phyloP scores from a whole-genome alignment of 2,888 invertebrate genomes.

The Drosophila lacicola region DNA sequence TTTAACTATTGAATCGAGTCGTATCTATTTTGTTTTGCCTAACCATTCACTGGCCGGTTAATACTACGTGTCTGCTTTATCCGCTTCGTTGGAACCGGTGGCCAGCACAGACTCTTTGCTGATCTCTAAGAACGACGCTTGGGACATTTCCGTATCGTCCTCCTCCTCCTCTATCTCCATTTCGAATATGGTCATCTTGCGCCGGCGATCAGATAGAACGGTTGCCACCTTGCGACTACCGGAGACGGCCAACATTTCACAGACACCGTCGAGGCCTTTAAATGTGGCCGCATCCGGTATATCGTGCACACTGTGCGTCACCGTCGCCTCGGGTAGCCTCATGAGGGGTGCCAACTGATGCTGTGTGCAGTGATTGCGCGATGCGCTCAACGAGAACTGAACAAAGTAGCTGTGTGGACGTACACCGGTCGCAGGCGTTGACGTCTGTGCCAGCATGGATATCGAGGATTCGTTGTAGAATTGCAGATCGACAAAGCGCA shows the following conservation, averaged over 20 bases:
- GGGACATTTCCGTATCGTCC: slow-evolving; percentile 89
- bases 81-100: slow-evolving; percentile 27
- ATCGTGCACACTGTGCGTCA: slow-evolving; percentile 86
- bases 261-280: slow-evolving; percentile 88
- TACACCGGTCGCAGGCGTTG: slow-evolving; percentile 84
- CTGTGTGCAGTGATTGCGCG: slow-evolving; percentile 85
- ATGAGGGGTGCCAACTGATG: slow-evolving; percentile 72
- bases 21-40: background rate
- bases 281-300: slow-evolving; percentile 86
- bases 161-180: slow-evolving; percentile 97
- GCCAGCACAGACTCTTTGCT: slow-evolving; percentile 82
- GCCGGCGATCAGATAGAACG: slow-evolving; percentile 91
- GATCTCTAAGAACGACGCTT: slow-evolving; percentile 82
- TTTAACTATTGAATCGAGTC: background rate
- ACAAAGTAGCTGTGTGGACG: slow-evolving; percentile 85
- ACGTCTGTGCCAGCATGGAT: slow-evolving; percentile 89
- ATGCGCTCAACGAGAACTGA: slow-evolving; percentile 84
- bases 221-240: slow-evolving; percentile 92
- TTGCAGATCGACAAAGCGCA: slow-evolving; percentile 89
- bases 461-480: slow-evolving; percentile 89
- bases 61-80: slow-evolving; percentile 31
- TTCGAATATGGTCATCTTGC: slow-evolving; percentile 94
- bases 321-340: slow-evolving; percentile 69
- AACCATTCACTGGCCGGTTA: background rate
- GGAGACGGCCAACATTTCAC: slow-evolving; percentile 92